These are phyloP conservation scores for Pycnomerus fuliginosus DNA, from an alignment of 2,888 invertebrate species.

Conservation along the genomic window DNA sequence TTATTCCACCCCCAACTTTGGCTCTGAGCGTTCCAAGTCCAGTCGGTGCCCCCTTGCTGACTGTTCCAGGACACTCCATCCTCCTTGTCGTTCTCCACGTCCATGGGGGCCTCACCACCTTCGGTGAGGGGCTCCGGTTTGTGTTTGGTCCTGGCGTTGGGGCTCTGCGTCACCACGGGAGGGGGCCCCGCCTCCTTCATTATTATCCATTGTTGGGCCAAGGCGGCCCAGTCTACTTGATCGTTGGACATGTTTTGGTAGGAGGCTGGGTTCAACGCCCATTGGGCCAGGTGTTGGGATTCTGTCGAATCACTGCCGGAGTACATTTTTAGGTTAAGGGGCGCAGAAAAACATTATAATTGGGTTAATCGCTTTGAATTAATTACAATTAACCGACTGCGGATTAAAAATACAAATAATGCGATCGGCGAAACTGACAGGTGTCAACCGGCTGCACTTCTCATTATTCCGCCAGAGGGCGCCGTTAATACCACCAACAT, in stretches of 20 bases:
- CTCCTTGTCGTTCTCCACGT: conserved; percentile 75
- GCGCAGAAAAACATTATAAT: no score
- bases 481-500: conserved; percentile 2
- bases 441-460: conserved; percentile 12
- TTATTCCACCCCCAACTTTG: conserved; percentile 51
- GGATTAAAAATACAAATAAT: no score
- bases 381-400: no score
- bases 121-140: conserved; percentile 40
- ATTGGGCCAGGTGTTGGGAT: conserved; percentile 67
- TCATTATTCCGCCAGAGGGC: conserved; percentile 5
- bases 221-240: conserved; percentile 93
- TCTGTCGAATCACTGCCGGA: conserved; percentile 59
- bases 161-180: conserved; percentile 37
- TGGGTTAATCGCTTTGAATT: no score
- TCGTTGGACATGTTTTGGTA: conserved; percentile 82
- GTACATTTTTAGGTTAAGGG: no score
- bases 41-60: conserved; percentile 32
- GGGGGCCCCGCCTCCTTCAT: conserved; percentile 76
- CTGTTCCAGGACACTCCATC: conserved; percentile 46
- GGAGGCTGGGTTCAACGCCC: conserved; percentile 79
- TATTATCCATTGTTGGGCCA: conserved; percentile 97
- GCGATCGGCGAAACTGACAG: background rate
- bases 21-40: conserved; percentile 52
- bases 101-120: conserved; percentile 86
- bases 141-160: conserved; percentile 15